Evolutionary conservation across 2,113 vertebrate species (phyloP), one percentile per base, ranked within the genome.

Genomic region (Meriones unguiculatus): DNA sequence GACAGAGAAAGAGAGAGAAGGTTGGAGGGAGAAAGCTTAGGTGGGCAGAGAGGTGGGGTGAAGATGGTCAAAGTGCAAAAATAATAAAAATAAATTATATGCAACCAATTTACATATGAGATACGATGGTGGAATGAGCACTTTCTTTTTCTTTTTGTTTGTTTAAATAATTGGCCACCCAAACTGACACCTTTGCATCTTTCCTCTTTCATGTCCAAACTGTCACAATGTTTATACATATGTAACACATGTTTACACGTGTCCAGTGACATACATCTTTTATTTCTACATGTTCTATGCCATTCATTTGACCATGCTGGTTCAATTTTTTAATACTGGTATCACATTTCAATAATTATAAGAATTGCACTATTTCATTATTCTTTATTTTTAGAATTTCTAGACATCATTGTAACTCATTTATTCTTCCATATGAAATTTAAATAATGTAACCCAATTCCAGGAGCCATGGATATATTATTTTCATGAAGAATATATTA

Each of bases 371-470:
- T 46, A 85, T 89, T 72, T n/a, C 25, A 80, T 20, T 78, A 77
- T 69, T 62, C 24, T 92, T 95, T 32, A 80, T 72, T 91, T 73
- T 95, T 32, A 91, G 54, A 76, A 70, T 88, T 90, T 76, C 89
- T 85, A 88, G 64, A 88, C 50, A 93, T 85, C 69, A 85, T 54
- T 82, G 1, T 81, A 78, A 78, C 54, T 96, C 52, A 80, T 30
- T 87, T 90, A 50, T 70, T 95, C 62, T 91, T 88, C 30, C n/a
- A 84, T 15, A 11, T 73, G 57, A 89, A 94, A 91, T 91, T 86
- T n/a, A 93, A 93, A 77, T 91, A 86, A 80, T 90, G 50, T 30
- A 88, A 70, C 62, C 8, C 32, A 89, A 38, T 95, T 88, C 67
- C 64, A 77, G 41, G 76, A 87, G 82, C 32, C 65, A 35, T 15